Evolutionary conservation across 2,888 invertebrate species (phyloP).

Genomic region (Formica aserva): DNA sequence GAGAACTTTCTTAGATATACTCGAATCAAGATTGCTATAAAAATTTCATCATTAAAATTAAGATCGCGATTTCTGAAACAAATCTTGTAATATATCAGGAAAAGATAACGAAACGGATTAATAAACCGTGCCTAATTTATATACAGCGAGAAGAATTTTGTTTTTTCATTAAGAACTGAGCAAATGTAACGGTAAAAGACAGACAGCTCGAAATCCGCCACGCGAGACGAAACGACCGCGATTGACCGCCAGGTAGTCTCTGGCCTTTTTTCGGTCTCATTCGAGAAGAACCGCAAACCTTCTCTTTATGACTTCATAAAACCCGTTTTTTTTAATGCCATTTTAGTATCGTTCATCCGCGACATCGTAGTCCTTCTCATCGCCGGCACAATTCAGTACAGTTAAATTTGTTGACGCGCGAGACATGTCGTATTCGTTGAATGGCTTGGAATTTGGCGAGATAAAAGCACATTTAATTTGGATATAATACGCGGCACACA

Average conservation of each 20-base stretch:
- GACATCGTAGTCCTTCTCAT: constrained; percentile 11
- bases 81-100: neutral
- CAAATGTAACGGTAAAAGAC: constrained; percentile 71
- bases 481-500: neutral
- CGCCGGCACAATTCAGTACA: constrained; percentile 34
- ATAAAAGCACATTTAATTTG: constrained; percentile 43
- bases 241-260: constrained; percentile 54
- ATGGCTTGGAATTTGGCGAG: constrained; percentile 16
- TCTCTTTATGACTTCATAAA: constrained; percentile 66
- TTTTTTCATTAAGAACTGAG: constrained; percentile 41
- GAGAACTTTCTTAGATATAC: neutral
- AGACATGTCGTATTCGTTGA: constrained; percentile 28
- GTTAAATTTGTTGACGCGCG: constrained; percentile 41
- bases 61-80: neutral
- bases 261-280: constrained; percentile 42
- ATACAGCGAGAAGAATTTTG: neutral
- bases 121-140: neutral
- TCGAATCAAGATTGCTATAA: neutral
- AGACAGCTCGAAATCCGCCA: constrained; percentile 70
- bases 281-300: constrained; percentile 65
- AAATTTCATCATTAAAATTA: neutral
- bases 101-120: constrained; percentile 3
- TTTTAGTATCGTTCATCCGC: constrained; percentile 37
- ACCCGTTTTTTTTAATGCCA: constrained; percentile 43
- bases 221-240: constrained; percentile 61